Percentiles rank a stretch among this genome's conserved stretches.
Conservation (phyloP, 2,113 vertebrate species). For the Girardinichthys multiradiatus region DNA sequence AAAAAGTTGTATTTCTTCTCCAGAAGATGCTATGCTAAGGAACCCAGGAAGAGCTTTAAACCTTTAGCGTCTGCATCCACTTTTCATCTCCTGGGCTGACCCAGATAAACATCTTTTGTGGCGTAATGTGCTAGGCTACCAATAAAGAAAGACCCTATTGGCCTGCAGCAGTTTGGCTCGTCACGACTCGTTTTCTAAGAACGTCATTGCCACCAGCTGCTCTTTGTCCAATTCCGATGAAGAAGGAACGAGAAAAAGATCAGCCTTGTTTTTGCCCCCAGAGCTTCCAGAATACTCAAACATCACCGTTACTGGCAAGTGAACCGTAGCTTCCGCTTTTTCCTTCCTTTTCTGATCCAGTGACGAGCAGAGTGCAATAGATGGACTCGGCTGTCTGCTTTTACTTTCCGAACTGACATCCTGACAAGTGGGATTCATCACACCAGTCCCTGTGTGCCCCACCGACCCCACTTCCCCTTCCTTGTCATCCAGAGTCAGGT, state of each 20-base stretch:
- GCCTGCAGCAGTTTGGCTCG: constrained; percentile 29
- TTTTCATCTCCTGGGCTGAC: constrained; percentile 28
- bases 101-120: constrained; percentile 60
- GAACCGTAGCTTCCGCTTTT: constrained; percentile 6
- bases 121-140: not conserved
- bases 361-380: constrained; percentile 19
- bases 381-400: constrained; percentile 7
- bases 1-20: not conserved
- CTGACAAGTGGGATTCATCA: constrained; percentile 16
- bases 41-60: not conserved
- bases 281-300: constrained; percentile 31
- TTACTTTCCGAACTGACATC: constrained; percentile 17
- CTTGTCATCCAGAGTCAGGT: not conserved
- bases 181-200: constrained; percentile 51
- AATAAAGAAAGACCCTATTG: constrained; percentile 28
- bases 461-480: not conserved
- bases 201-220: constrained; percentile 41
- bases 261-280: constrained; percentile 10
- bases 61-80: constrained; percentile 10
- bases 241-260: constrained; percentile 23
- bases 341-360: not conserved
- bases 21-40: not conserved
- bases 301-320: constrained; percentile 43
- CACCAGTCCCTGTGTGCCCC: not conserved
- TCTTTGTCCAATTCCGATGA: constrained; percentile 36